phyloP scores from a whole-genome alignment of 1,140 invertebrate species.

The Lasioglossum albipes region DNA sequence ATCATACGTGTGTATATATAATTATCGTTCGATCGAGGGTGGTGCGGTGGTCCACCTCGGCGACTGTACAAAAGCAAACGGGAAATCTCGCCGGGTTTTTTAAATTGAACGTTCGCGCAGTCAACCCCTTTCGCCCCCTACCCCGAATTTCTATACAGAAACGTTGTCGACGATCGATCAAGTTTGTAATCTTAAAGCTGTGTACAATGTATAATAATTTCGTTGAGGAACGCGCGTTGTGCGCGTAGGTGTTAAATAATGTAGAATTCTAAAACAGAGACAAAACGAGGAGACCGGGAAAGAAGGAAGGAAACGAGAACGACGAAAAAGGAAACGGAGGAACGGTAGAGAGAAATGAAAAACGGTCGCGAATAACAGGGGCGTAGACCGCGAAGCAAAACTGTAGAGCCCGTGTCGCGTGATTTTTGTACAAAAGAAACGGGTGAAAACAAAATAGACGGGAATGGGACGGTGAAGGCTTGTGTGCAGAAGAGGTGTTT shows the following conservation, averaged over 20 bases:
- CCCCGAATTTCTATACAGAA: constrained; percentile 26
- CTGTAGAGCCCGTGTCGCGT: constrained; percentile 53
- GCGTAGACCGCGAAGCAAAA: constrained; percentile 57
- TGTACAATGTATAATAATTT: constrained; percentile 72
- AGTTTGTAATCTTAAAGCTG: constrained; percentile 55
- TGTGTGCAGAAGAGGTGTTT: constrained; percentile 50
- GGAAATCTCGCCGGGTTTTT: constrained; percentile 19
- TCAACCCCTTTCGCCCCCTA: background rate
- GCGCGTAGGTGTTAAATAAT: constrained; percentile 70
- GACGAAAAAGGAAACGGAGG: background rate
- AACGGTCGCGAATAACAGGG: constrained; percentile 5
- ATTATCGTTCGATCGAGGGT: constrained; percentile 16
- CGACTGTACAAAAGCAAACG: constrained; percentile 23
- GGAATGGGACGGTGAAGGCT: too few species aligned
- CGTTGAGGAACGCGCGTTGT: constrained; percentile 58
- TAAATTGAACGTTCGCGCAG: constrained; percentile 26
- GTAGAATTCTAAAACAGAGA: constrained; percentile 51
- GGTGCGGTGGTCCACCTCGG: background rate
- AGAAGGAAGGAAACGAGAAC: background rate
- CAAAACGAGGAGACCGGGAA: background rate
- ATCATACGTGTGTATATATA: constrained; percentile 25
- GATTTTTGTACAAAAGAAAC: constrained; percentile 70
- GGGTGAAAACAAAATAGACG: constrained; percentile 31
- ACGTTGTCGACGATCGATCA: constrained; percentile 48
- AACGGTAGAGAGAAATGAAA: background rate